These are phyloP conservation scores for Meteorus colon DNA, from an alignment of 2,888 invertebrate genomes.

Conservation along the genomic window DNA sequence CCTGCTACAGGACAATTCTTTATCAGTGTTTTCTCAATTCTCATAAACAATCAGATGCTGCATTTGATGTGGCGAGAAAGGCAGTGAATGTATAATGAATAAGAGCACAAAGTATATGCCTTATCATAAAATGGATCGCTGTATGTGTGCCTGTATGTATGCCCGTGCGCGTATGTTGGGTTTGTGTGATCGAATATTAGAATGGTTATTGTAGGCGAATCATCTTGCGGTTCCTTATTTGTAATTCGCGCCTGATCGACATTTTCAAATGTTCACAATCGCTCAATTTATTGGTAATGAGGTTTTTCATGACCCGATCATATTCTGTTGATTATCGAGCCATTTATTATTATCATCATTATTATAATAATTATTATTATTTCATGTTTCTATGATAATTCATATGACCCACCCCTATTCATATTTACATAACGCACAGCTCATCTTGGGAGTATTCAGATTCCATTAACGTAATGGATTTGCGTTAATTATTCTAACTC, in stretches of 20 bases:
- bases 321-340: slow-evolving; percentile 14
- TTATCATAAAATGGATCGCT: slow-evolving; percentile 33
- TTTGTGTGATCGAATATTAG: slow-evolving; percentile 4
- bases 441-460: slow-evolving; percentile 5
- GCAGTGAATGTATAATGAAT: slow-evolving; percentile 18
- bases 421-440: slow-evolving; percentile 19
- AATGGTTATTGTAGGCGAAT: slow-evolving; percentile 25
- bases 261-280: slow-evolving; percentile 19
- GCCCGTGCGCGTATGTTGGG: background rate
- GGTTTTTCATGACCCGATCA: background rate
- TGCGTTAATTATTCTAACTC: background rate
- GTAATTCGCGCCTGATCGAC: slow-evolving; percentile 36
- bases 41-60: slow-evolving; percentile 25
- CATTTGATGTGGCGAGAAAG: slow-evolving; percentile 7
- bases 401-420: background rate
- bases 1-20: slow-evolving; percentile 38
- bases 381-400: background rate
- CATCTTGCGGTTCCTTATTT: slow-evolving; percentile 30
- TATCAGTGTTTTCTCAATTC: slow-evolving; percentile 18
- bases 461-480: background rate
- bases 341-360: slow-evolving; percentile 18
- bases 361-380: slow-evolving; percentile 28
- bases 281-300: slow-evolving; percentile 4
- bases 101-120: slow-evolving; percentile 28
- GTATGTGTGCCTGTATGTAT: background rate